A percentile compares a stretch with the other conserved stretches of the same genome.
Evolutionary conservation across 2,888 invertebrate genomes (phyloP).

Genomic region (Imbricaverruca yamaguchii): DNA sequence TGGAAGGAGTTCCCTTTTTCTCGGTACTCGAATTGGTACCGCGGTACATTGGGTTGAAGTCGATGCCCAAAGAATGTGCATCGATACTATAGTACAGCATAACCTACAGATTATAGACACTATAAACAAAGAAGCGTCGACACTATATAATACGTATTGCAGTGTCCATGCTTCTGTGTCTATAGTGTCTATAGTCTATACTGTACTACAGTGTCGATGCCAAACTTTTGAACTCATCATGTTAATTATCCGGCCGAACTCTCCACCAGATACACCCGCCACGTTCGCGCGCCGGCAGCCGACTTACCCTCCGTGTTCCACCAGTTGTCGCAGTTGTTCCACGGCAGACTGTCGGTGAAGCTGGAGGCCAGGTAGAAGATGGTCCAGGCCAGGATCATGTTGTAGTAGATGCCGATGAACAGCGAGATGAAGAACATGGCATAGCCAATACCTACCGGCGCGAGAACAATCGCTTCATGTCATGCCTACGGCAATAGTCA

Average conservation of each 20-base stretch:
- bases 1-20: too few species aligned
- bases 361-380: constrained; percentile 47
- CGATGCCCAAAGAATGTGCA: too few species aligned
- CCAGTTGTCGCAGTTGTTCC: constrained; percentile 43
- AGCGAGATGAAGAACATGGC: constrained; percentile 49
- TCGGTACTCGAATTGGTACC: too few species aligned
- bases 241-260: neutral
- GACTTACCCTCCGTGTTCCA: constrained; percentile 43
- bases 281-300: neutral
- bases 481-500: too few species aligned
- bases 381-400: constrained; percentile 50
- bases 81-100: too few species aligned
- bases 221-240: neutral
- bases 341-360: constrained; percentile 42
- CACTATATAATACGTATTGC: too few species aligned
- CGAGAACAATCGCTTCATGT: neutral
- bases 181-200: too few species aligned
- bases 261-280: neutral
- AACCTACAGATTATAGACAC: too few species aligned
- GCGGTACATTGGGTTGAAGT: too few species aligned
- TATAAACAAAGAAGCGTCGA: too few species aligned
- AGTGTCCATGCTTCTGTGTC: too few species aligned
- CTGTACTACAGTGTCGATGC: too few species aligned
- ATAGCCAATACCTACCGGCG: constrained; percentile 45
- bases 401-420: constrained; percentile 48